Evolutionary conservation across 2,113 vertebrate species (phyloP).

Genomic region (Plectropomus leopardus): DNA sequence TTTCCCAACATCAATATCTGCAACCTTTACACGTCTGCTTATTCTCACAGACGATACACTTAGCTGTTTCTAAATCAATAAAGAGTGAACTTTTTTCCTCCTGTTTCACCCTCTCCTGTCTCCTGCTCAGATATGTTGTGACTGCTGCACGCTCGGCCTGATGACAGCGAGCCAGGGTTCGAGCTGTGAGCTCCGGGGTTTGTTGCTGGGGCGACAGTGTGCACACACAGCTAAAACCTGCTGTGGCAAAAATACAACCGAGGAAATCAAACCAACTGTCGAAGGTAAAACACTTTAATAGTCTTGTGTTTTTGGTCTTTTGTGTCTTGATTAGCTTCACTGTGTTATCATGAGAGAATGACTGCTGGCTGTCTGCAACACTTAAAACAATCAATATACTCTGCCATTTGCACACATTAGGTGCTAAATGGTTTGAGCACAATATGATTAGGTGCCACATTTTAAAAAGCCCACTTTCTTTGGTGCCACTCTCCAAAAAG

Average conservation of each 20-base stretch:
- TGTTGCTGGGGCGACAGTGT: slow-evolving; percentile 87
- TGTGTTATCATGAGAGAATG: slow-evolving; percentile 23
- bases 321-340: slow-evolving; percentile 3
- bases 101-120: not conserved
- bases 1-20: not conserved
- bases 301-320: not conserved
- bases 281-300: slow-evolving; percentile 50
- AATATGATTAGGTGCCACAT: not conserved
- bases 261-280: not conserved
- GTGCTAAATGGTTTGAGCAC: not conserved
- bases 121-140: slow-evolving; percentile 88
- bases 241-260: slow-evolving; percentile 74
- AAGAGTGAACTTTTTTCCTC: not conserved
- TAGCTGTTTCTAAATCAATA: not conserved
- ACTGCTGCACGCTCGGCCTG: slow-evolving; percentile 91
- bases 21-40: not conserved
- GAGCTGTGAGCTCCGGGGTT: slow-evolving; percentile 85
- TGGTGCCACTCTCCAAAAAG: not conserved
- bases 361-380: not conserved
- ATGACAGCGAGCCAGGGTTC: slow-evolving; percentile 76
- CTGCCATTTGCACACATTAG: slow-evolving; percentile 12
- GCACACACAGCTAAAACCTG: slow-evolving; percentile 86
- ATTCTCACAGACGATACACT: not conserved
- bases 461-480: not conserved
- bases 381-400: slow-evolving; percentile 1